Conservation (phyloP, 2,113 vertebrate genomes). For the Macrotus californicus region DNA sequence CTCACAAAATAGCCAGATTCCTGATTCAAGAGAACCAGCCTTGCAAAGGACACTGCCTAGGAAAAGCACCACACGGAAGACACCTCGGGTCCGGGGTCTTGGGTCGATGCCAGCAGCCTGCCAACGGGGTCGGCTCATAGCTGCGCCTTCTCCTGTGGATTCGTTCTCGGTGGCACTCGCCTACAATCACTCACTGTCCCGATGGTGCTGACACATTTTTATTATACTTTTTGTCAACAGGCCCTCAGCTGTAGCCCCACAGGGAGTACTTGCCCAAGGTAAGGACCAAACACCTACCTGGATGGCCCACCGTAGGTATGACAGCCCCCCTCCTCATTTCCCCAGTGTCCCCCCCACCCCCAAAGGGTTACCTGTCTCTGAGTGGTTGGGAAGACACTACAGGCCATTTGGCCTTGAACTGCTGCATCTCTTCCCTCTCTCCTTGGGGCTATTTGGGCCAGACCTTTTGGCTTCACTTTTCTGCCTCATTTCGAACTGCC, state of each 20-base stretch:
- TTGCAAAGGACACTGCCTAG: not conserved
- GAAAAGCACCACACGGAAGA: not conserved
- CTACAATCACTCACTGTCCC: not conserved
- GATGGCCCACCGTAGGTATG: not conserved
- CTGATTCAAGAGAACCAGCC: not conserved
- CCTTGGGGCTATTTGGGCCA: not conserved
- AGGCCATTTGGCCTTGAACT: not conserved
- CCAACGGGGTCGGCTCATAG: not conserved
- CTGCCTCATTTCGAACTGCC: not conserved
- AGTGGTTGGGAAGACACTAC: not conserved
- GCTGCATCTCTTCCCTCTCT: not conserved
- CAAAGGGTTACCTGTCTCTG: not conserved
- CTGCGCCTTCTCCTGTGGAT: not conserved
- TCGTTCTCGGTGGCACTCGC: not conserved
- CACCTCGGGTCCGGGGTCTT: not conserved
- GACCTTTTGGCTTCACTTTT: not conserved
- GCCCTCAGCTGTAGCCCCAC: not conserved
- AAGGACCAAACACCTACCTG: not conserved
- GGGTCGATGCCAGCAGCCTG: not conserved
- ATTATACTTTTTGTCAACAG: not conserved
- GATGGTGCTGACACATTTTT: not conserved
- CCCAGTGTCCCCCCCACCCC: not conserved
- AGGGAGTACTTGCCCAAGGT: not conserved
- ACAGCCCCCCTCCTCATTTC: not conserved
- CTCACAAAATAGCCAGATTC: not conserved